These are phyloP conservation scores for Lepus oiostolus DNA, from an alignment of 2,797 vertebrate genomes.

Conservation along the genomic window DNA sequence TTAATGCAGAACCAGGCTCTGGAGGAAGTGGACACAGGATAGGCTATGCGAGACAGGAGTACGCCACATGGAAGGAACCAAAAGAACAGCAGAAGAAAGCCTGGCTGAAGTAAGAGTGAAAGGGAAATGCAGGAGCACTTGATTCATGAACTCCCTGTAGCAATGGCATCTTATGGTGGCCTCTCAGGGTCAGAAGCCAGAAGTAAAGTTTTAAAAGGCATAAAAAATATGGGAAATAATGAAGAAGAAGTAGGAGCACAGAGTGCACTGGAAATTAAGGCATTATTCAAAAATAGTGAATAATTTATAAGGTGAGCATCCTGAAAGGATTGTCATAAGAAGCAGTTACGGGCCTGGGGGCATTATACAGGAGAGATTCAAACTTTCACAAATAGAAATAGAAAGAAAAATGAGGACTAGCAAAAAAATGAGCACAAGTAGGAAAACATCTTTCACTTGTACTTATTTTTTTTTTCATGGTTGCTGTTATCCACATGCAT, in stretches of 20 bases:
- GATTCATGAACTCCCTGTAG: background rate
- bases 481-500: conserved; percentile 52
- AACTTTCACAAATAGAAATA: conserved; percentile 45
- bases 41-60: background rate
- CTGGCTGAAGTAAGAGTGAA: background rate
- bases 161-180: background rate
- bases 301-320: conserved; percentile 22
- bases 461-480: conserved; percentile 16
- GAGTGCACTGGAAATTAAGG: conserved; percentile 50
- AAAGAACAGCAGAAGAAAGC: background rate
- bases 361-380: background rate
- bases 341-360: conserved; percentile 12
- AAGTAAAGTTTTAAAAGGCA: conserved; percentile 35
- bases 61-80: background rate
- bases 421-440: conserved; percentile 44
- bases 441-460: conserved; percentile 31
- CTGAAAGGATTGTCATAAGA: conserved; percentile 45
- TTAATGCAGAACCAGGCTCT: background rate
- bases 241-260: conserved; percentile 20
- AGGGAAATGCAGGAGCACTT: background rate
- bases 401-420: background rate
- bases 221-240: background rate
- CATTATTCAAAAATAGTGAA: conserved; percentile 68
- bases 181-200: background rate
- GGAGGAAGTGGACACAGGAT: background rate